These are phyloP conservation scores for Sitta europaea DNA, from an alignment of 2,113 vertebrate species.

Conservation along the genomic window DNA sequence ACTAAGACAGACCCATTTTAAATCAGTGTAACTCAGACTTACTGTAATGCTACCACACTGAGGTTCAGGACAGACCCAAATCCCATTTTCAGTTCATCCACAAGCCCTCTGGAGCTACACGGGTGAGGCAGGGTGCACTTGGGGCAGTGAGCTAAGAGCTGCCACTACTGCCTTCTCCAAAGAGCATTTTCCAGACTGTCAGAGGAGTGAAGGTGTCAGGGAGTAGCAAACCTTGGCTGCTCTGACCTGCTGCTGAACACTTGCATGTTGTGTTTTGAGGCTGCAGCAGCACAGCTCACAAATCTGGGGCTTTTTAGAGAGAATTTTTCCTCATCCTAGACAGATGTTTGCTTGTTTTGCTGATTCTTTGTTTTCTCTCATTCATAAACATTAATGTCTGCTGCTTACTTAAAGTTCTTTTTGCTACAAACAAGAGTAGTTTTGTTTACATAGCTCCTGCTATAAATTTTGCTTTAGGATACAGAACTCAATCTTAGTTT, in stretches of 20 bases:
- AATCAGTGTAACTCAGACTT: background rate
- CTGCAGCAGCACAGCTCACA: background rate
- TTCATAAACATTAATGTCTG: background rate
- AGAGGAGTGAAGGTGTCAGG: background rate
- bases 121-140: background rate
- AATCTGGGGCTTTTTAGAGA: background rate
- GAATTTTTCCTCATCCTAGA: background rate
- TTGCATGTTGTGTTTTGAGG: background rate
- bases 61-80: background rate
- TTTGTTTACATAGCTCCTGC: background rate
- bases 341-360: background rate
- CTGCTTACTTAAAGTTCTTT: background rate
- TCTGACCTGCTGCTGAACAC: background rate
- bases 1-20: background rate
- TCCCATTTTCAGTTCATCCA: background rate
- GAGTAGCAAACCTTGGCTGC: background rate
- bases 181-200: background rate
- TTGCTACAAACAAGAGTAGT: background rate
- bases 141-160: background rate
- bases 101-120: rapidly evolving
- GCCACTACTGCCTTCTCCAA: background rate
- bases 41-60: background rate
- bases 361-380: background rate
- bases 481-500: background rate
- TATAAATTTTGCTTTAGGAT: background rate